Percentiles rank a stretch among this genome's conserved stretches.
phyloP scores from a whole-genome alignment of 2,113 vertebrate genomes.

The Amblyornis subalaris region DNA sequence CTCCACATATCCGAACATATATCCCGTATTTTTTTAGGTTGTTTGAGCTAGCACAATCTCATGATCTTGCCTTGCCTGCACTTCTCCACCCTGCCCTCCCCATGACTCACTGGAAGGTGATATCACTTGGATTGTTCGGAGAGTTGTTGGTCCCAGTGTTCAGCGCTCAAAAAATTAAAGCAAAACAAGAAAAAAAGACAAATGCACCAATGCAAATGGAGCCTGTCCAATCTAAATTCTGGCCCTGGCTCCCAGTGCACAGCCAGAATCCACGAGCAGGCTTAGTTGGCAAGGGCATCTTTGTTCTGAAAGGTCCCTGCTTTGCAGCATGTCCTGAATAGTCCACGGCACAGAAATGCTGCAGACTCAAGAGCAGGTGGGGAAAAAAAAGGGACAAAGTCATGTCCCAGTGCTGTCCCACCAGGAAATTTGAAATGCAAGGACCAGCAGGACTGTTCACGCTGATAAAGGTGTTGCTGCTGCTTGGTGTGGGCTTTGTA shows the following conservation, averaged over 20 bases:
- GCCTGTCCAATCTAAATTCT: constrained; percentile 37
- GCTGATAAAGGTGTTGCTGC: not conserved
- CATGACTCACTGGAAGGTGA: constrained; percentile 41
- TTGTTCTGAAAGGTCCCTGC: not conserved
- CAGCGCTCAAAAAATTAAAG: not conserved
- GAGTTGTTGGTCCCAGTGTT: not conserved
- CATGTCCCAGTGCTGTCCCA: not conserved
- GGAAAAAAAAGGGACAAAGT: not conserved
- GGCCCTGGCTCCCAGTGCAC: not conserved
- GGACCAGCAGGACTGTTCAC: not conserved
- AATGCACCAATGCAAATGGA: constrained; percentile 30
- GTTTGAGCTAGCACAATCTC: not conserved
- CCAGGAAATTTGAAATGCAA: not conserved
- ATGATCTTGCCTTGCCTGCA: not conserved
- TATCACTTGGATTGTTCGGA: constrained; percentile 24
- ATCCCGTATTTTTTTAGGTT: not conserved
- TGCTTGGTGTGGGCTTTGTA: not conserved
- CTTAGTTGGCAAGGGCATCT: not conserved
- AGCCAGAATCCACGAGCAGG: constrained; percentile 12
- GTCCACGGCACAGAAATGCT: not conserved
- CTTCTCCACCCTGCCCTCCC: constrained; percentile 41
- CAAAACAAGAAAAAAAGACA: constrained; percentile 4
- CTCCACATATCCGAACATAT: not conserved
- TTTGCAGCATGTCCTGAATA: not conserved
- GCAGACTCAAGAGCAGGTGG: not conserved